These are phyloP conservation scores for Calypte anna DNA, from an alignment of 2,113 vertebrate species.

Conservation along the genomic window DNA sequence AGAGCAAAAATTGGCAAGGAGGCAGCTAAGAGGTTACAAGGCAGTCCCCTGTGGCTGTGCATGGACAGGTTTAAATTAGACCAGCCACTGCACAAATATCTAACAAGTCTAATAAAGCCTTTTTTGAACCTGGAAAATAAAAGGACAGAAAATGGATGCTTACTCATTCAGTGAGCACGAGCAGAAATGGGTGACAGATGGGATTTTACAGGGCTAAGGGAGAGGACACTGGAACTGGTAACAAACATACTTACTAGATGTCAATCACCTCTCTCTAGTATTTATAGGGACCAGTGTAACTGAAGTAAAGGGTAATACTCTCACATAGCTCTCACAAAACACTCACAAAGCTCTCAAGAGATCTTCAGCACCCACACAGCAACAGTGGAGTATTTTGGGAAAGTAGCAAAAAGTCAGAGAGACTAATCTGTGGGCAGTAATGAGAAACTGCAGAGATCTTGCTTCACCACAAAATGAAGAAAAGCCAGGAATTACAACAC, in stretches of 20 bases:
- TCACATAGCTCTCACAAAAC: not conserved
- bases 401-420: not conserved
- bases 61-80: not conserved
- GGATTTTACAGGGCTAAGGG: not conserved
- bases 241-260: not conserved
- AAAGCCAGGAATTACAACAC: not conserved
- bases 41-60: not conserved
- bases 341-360: not conserved
- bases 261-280: not conserved
- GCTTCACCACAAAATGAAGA: not conserved
- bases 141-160: not conserved
- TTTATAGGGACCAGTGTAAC: not conserved
- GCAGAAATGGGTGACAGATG: not conserved
- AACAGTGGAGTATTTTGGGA: not conserved
- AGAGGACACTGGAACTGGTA: not conserved
- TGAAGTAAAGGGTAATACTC: not conserved
- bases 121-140: not conserved
- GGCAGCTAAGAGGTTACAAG: not conserved
- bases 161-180: not conserved
- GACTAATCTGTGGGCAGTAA: not conserved
- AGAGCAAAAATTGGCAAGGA: accelerated
- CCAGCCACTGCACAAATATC: not conserved
- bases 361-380: not conserved
- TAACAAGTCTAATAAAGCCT: not conserved
- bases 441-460: not conserved